Base-by-base conservation (phyloP, 1,140 invertebrate species). In the Pogonomyrmex barbatus region DNA sequence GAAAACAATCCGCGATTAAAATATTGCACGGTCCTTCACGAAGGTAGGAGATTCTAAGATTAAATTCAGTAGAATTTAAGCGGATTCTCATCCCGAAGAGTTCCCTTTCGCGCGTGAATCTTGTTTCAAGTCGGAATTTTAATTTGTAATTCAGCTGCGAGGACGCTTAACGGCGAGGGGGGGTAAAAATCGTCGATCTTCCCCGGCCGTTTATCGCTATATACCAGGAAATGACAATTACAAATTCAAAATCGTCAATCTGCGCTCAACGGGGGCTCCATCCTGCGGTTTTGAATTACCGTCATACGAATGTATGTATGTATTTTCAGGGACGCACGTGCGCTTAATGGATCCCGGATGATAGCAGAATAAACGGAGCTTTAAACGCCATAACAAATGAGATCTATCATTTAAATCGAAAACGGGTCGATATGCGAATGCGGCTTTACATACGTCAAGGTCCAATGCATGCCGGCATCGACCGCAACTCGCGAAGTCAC, bases 381-480 rank as follows among this genome's bases (percentile, higher is more conserved):
- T 71, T 82, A 73, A 73, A 73, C 47, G 79, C 79, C 67, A 71
- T 83, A 83, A 83, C 68, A 83, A 83, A 83, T 75, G 68, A 75
- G 68, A 45, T 30, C 68, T 50, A 56, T 78, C 60, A 62, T 85
- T 63, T 65, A 85, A 42, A 76, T 85, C 73, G 71, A 78, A 78
- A 76, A 78, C 65, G 39, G 82, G 60, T 85, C 82, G 73, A 75
- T 83, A 54, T 24, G 39, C 17, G 70, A 78, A 54, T 78, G 82
- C 62, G 75, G 82, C 82, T 78, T 85, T 65, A 85, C 58, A 78
- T 75, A 65, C 82, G 82, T 77, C 75, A 85, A 78, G 82, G 82
- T 78, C 58, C 82, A 36, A 78, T 83, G 79, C 75, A 85, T 85
- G 58, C 73, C 75, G 70, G 42, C 58, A 78, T 78, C 73, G 82